Evolutionary conservation across 2,113 vertebrate species (phyloP), one percentile per base, ranked within the genome.

Genomic region (Cepphus grylle): DNA sequence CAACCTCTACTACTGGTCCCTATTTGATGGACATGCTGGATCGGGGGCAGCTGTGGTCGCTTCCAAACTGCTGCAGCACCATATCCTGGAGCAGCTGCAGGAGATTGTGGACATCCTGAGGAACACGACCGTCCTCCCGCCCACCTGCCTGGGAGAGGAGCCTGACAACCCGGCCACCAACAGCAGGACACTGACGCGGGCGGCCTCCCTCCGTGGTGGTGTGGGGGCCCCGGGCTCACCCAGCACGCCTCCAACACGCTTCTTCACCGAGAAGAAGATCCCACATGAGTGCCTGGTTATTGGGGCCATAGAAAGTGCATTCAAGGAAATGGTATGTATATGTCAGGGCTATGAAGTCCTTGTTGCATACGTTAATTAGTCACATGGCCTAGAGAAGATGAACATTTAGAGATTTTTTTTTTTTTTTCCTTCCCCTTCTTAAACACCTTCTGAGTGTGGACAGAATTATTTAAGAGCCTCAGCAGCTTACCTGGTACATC

Each of bases 181-280:
- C 86, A 98, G 98, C 84, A 97, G 99, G 56, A 98, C 98, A 1
- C 98, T 99, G 61, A 99, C 99, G 7, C 98, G 99, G 40, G 99
- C 99, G 0, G 99, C 99, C 17, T 99, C 99, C 0, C 98, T 99
- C 59, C 98, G 99, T 1, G 99, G 99, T 0, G 99, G 99, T 0
- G 98, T 98, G 4, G 99, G 99, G 4, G 98, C 99, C 10, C 99
- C 99, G 0, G 99, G 99, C 18, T 99, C 99, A 0, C 99, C 99
- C 32, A 98, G 98, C 96, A 98, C 98, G 1, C 98, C 98, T 3
- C 98, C 99, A 15, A 98, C 99, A 11, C 99, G 99, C 81, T 99
- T 99, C 98, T 99, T 99, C 86, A 99, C 98, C 0, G 99, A 99
- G 98, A 99, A 99, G 98, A 99, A 99, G 93, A 98, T 99, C 67